Conservation (phyloP, 2,888 invertebrate genomes). For the Ernsta delagoae region DNA sequence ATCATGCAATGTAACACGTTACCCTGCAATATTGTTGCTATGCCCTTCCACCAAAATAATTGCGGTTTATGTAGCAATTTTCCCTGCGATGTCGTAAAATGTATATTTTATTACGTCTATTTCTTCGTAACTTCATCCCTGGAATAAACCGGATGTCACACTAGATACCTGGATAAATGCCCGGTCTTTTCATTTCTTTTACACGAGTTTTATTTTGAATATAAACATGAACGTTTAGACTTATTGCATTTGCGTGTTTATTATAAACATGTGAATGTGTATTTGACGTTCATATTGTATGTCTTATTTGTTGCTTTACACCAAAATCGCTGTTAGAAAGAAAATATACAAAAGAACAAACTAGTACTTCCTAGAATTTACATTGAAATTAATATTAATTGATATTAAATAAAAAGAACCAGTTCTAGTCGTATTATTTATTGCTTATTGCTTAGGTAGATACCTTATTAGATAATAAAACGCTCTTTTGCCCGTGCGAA, state of each 20-base stretch:
- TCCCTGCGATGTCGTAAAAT: conserved; percentile 71
- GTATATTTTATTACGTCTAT: conserved; percentile 72
- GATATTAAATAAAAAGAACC: too few species aligned
- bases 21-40: conserved; percentile 45
- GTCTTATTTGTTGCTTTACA: not conserved
- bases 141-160: conserved; percentile 41
- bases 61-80: conserved; percentile 78
- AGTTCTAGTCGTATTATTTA: too few species aligned
- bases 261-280: conserved; percentile 4
- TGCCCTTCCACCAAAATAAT: conserved; percentile 70
- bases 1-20: conserved; percentile 42
- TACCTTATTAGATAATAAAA: too few species aligned
- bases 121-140: conserved; percentile 65
- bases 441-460: too few species aligned
- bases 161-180: conserved; percentile 36
- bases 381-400: too few species aligned
- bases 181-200: conserved; percentile 32
- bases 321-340: too few species aligned
- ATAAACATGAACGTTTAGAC: conserved; percentile 27
- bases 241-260: conserved; percentile 4
- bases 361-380: too few species aligned
- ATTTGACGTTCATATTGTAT: not conserved
- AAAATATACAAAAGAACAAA: too few species aligned
- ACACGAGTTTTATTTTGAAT: conserved; percentile 30
- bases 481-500: not conserved